These are phyloP conservation scores for Opisthocomus hoazin DNA, from an alignment of 2,113 vertebrate genomes.

Conservation along the genomic window DNA sequence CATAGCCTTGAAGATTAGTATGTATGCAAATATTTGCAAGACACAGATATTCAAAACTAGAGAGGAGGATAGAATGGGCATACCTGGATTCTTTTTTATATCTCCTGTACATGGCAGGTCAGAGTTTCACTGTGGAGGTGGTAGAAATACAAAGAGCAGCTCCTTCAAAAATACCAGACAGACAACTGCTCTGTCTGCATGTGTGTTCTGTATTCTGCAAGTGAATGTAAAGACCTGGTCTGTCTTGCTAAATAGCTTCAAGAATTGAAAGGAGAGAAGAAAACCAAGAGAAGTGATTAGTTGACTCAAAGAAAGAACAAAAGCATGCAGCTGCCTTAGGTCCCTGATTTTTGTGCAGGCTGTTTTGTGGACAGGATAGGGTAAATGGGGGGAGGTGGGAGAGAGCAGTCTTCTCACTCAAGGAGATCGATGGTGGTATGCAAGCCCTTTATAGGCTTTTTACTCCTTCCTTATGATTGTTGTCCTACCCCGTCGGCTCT, in stretches of 20 bases:
- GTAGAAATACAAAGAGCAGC: background rate
- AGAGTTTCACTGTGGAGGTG: background rate
- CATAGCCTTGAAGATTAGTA: background rate
- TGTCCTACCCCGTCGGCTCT: background rate
- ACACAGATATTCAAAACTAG: background rate
- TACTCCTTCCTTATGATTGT: background rate
- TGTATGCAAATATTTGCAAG: background rate
- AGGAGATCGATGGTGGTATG: background rate
- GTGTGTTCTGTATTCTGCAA: background rate
- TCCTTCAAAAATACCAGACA: background rate
- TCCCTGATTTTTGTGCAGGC: background rate
- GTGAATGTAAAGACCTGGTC: background rate
- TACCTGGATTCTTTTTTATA: background rate
- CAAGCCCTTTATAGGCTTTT: background rate
- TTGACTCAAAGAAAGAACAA: background rate
- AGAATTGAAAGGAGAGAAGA: background rate
- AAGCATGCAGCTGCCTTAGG: background rate
- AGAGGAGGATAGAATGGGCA: background rate
- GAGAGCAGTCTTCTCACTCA: background rate
- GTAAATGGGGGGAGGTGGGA: background rate
- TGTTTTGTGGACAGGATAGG: background rate
- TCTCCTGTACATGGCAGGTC: background rate
- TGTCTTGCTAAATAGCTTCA: background rate
- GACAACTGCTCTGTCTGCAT: background rate
- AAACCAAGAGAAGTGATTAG: background rate